Base-by-base conservation (phyloP, 92 coral and sea anemone genomes). In the Phenganax stokvisi region DNA sequence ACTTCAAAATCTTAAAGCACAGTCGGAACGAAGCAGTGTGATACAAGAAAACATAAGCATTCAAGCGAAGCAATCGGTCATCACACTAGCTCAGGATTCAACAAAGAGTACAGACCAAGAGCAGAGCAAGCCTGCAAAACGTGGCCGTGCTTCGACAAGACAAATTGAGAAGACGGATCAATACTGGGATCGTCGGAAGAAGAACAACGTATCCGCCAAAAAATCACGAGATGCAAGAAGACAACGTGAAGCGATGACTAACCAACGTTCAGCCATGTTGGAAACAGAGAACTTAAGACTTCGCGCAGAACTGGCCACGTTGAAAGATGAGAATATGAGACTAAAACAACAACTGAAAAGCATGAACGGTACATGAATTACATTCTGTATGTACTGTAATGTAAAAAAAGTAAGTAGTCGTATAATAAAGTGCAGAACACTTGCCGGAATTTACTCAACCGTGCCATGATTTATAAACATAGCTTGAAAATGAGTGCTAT, bases 181-280 rank as follows among this genome's bases (percentile, higher is more conserved):
- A 59, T 78, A 78, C 59, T 78, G 82, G 82, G 82, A 78, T 62
- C 82, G 82, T 31, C 16, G 82, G 16, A 78, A 63, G 82, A 78
- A 78, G 20, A 78, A 78, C 54, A 78, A 78, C 29, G 82, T 62
- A 9, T 57, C 70, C 10, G 82, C 82, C 28, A 78, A 78, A 59
- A 78, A 78, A 29, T 78, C 82, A 15, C 72, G 82, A 12, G 82
- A 78, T 27, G 82, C 82, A 3, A 51, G 82, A 13, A 44, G 82
- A 61, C 82, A 78, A 10, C 72, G 82, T 4, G 82, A 78, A 27
- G 51, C 67, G 11, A 1, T 78, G 57, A 78, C 66, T 2, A 78
- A 78, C 54, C 82, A 78, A 51, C 82, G 72, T 0, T 78, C 82
- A 5, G 57, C 82, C 10, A 78, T 78, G 82, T 25, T 78, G 16